phyloP scores from a whole-genome alignment of 1,140 invertebrate species.

The Drosophila virilis region DNA sequence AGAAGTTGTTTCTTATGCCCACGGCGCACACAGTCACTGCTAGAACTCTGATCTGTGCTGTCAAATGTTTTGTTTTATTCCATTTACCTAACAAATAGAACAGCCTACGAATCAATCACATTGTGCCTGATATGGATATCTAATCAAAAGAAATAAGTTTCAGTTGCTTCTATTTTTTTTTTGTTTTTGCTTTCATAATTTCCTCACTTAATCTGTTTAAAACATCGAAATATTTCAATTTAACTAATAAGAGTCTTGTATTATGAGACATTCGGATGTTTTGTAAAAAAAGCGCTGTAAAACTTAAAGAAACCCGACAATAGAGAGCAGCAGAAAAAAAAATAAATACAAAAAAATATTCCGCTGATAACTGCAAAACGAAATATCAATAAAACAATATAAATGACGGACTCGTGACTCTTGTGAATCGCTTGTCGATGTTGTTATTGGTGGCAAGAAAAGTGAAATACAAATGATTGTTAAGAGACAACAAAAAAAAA shows the following conservation, averaged over 20 bases:
- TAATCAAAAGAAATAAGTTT: slow-evolving; percentile 68
- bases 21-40: slow-evolving; percentile 5
- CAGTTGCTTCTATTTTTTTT: slow-evolving; percentile 35
- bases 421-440: slow-evolving; percentile 28
- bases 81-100: slow-evolving; percentile 51
- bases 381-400: slow-evolving; percentile 81
- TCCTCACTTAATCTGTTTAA: neutral
- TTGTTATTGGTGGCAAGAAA: slow-evolving; percentile 30
- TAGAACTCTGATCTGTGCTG: slow-evolving; percentile 30
- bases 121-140: slow-evolving; percentile 68
- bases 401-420: slow-evolving; percentile 77
- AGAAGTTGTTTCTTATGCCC: slow-evolving; percentile 28
- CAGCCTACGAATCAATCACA: slow-evolving; percentile 64
- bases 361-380: slow-evolving; percentile 60
- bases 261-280: too few species aligned
- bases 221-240: too few species aligned
- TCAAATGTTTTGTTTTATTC: slow-evolving; percentile 34
- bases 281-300: neutral
- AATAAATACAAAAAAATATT: slow-evolving; percentile 25
- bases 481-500: slow-evolving; percentile 22
- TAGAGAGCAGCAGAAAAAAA: neutral
- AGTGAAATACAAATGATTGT: slow-evolving; percentile 32
- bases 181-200: slow-evolving; percentile 12
- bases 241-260: too few species aligned
- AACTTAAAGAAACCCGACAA: slow-evolving; percentile 15